Base-by-base conservation (phyloP, 2,888 invertebrate species). In the Autographa pulchrina region DNA sequence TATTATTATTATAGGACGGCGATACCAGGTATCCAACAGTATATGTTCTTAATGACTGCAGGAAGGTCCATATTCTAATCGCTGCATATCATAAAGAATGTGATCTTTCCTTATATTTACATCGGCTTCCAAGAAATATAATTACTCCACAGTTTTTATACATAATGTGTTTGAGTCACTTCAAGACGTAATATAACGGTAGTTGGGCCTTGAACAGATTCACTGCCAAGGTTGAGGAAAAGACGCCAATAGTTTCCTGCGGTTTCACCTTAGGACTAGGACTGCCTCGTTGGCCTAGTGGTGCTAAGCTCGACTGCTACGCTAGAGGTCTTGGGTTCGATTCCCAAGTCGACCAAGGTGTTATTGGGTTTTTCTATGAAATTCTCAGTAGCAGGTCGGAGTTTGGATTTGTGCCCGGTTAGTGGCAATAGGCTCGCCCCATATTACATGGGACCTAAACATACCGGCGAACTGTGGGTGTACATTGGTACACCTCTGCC, bases 141-240 rank as follows among this genome's bases (percentile, higher is more conserved):
- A 75, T 81, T 74, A 80, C 63, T 65, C 68, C 62, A 68, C 66
- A 69, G 54, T 75, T 80, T 74, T 83, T 83, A 71, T 77, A 60
- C 56, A 56, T 72, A 62, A 65, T 69, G 62, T 70, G 65, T 59
- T 77, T 80, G 82, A 83, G 70, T 83, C 84, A 80, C 56, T n/a
- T 54, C 14, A 43, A 13, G 58, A 77, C 75, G 76, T 82, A 73
- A 74, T 62, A 62, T 84, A 83, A 83, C 83, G 84, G 83, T 83
- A 74, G 61, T 70, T 65, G 32, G 73, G 77, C 83, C 83, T 83
- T 83, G 84, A 78, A 31, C 59, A 58, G 68, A 70, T 62, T 78
- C 82, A 78, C 58, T 80, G 78, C 8, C 84, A 83, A 83, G 82
- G 84, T 80, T 75, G 67, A 80, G 82, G 82, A 76, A 82, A 83